These are phyloP conservation scores for Helicolenus hilgendorfi DNA, from an alignment of 2,797 vertebrate genomes.

Conservation along the genomic window DNA sequence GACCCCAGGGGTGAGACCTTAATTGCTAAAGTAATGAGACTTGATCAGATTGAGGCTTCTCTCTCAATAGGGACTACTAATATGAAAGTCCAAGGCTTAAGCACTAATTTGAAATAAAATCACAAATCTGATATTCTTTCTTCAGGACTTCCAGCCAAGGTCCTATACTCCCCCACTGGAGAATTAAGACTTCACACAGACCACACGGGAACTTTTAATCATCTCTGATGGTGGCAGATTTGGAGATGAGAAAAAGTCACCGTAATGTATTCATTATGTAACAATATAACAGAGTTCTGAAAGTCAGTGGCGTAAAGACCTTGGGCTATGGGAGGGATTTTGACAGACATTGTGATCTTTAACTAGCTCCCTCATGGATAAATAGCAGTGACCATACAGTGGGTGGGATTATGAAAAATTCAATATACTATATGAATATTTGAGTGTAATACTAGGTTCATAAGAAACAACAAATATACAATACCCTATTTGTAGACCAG, in stretches of 20 bases:
- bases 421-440: background rate
- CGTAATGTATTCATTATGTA: conserved; percentile 80
- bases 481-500: background rate
- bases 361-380: conserved; percentile 21
- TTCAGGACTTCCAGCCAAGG: conserved; percentile 73
- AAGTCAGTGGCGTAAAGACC: conserved; percentile 66
- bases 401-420: conserved; percentile 4
- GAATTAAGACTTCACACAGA: conserved; percentile 78
- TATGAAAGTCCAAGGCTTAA: conserved; percentile 89
- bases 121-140: conserved; percentile 88
- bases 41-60: conserved; percentile 87
- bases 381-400: background rate
- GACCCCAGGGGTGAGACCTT: conserved; percentile 84
- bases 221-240: conserved; percentile 77
- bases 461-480: background rate
- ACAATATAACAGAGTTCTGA: conserved; percentile 75
- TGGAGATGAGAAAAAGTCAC: conserved; percentile 67
- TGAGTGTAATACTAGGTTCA: background rate
- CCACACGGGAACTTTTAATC: conserved; percentile 84
- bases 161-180: conserved; percentile 66
- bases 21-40: conserved; percentile 92
- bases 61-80: conserved; percentile 86
- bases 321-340: conserved; percentile 50
- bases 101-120: conserved; percentile 88
- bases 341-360: conserved; percentile 50